These are phyloP conservation scores for Sisyra nigra DNA, from an alignment of 2,888 invertebrate genomes.

Conservation along the genomic window DNA sequence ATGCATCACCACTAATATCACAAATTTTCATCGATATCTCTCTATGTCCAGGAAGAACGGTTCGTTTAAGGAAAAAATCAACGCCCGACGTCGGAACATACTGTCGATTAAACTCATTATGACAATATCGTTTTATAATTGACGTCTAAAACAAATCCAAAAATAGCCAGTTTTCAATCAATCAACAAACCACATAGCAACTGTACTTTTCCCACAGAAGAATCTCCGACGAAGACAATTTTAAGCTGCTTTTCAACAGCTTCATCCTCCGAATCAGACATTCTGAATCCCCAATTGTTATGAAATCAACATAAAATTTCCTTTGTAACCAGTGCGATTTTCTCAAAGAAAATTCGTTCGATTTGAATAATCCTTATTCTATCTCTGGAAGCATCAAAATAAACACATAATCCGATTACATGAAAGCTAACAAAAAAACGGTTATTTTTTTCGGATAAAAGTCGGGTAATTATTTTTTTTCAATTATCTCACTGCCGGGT, in stretches of 20 bases:
- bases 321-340: not conserved
- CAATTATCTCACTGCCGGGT: too few relatives aligned
- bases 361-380: not conserved
- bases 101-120: slow-evolving; percentile 43
- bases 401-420: not conserved
- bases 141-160: slow-evolving; percentile 32
- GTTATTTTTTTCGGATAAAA: too few relatives aligned
- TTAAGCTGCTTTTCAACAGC: slow-evolving; percentile 47
- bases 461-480: too few relatives aligned
- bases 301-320: slow-evolving; percentile 2
- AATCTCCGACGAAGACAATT: slow-evolving; percentile 65
- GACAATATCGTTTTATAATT: slow-evolving; percentile 44
- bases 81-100: slow-evolving; percentile 51
- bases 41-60: slow-evolving; percentile 34
- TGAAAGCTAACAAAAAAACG: too few relatives aligned
- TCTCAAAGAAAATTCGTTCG: not conserved
- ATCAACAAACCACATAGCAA: not conserved
- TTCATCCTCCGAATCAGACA: slow-evolving; percentile 50
- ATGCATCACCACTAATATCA: slow-evolving; percentile 69
- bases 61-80: slow-evolving; percentile 53
- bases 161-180: not conserved
- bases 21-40: slow-evolving; percentile 60
- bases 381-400: not conserved
- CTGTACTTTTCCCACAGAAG: slow-evolving; percentile 67
- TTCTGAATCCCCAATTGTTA: slow-evolving; percentile 17